Evolutionary conservation across 2,888 invertebrate genomes (phyloP).

Genomic region (Nudaria mundana): DNA sequence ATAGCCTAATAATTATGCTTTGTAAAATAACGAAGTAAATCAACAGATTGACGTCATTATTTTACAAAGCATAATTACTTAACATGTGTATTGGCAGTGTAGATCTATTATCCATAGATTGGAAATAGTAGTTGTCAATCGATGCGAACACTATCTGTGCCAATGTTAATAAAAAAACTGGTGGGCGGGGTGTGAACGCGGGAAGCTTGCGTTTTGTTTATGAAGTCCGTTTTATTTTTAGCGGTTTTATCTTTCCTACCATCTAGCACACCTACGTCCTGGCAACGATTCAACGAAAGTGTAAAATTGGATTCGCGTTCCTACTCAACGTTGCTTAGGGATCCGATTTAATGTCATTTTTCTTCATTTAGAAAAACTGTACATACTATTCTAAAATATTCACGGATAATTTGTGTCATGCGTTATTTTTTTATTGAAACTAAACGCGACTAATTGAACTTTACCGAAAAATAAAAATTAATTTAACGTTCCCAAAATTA

Average conservation of each 20-base stretch:
- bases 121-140: constrained; percentile 26
- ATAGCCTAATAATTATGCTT: too few relatives aligned
- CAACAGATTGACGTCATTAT: too few relatives aligned
- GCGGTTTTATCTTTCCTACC: constrained; percentile 75
- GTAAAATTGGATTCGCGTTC: constrained; percentile 68
- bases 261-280: constrained; percentile 70
- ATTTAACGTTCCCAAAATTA: background rate
- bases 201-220: constrained; percentile 72
- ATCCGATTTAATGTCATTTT: constrained; percentile 49
- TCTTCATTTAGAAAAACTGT: too few relatives aligned
- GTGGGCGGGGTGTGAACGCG: constrained; percentile 49
- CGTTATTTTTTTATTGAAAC: too few relatives aligned
- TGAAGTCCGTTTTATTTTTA: constrained; percentile 66
- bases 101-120: constrained; percentile 18
- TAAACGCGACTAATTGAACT: too few relatives aligned
- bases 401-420: too few relatives aligned
- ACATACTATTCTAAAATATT: too few relatives aligned
- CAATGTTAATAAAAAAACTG: constrained; percentile 42
- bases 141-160: constrained; percentile 26
- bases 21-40: too few relatives aligned
- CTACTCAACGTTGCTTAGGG: constrained; percentile 45
- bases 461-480: too few relatives aligned
- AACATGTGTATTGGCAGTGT: too few relatives aligned
- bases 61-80: too few relatives aligned
- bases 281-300: constrained; percentile 73